Percentiles rank a stretch among this genome's conserved stretches.
Conservation (phyloP, 2,888 invertebrate genomes). For the Orchestes rusci region DNA sequence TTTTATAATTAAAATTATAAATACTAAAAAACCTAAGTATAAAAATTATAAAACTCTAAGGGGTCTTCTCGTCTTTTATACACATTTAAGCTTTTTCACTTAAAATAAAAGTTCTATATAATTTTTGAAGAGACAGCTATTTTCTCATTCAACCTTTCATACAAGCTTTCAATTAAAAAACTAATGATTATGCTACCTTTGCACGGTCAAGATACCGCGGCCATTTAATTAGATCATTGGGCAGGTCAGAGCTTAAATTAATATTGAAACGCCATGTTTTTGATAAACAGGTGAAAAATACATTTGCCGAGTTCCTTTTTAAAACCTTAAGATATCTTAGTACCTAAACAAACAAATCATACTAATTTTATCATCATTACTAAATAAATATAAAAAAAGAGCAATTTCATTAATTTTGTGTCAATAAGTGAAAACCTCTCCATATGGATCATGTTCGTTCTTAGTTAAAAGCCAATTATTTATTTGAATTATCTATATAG, state of each 20-base stretch:
- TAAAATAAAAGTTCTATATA: slow-evolving; percentile 52
- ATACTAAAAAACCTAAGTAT: slow-evolving; percentile 37
- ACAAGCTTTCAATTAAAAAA: slow-evolving; percentile 72
- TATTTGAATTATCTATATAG: too few relatives aligned
- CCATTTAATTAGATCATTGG: slow-evolving; percentile 62
- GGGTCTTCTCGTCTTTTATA: slow-evolving; percentile 72
- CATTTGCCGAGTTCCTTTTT: slow-evolving; percentile 59
- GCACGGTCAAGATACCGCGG: slow-evolving; percentile 73
- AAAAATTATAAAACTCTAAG: slow-evolving; percentile 57
- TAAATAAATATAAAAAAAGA: too few relatives aligned
- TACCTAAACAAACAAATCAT: too few relatives aligned
- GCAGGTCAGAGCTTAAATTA: slow-evolving; percentile 57
- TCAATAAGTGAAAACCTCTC: too few relatives aligned
- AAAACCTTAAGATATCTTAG: slow-evolving; percentile 44
- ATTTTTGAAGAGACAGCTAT: slow-evolving; percentile 53
- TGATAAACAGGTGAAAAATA: slow-evolving; percentile 66
- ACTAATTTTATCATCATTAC: slow-evolving; percentile 59
- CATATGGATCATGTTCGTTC: too few relatives aligned
- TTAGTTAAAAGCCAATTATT: too few relatives aligned
- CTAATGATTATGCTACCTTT: slow-evolving; percentile 77
- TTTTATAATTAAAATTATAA: slow-evolving; percentile 32
- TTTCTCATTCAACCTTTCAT: slow-evolving; percentile 68
- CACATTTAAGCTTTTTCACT: too few relatives aligned
- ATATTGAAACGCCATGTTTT: slow-evolving; percentile 61
- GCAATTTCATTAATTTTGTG: too few relatives aligned